phyloP scores from a whole-genome alignment of 2,113 vertebrate genomes.

The Daboia siamensis region DNA sequence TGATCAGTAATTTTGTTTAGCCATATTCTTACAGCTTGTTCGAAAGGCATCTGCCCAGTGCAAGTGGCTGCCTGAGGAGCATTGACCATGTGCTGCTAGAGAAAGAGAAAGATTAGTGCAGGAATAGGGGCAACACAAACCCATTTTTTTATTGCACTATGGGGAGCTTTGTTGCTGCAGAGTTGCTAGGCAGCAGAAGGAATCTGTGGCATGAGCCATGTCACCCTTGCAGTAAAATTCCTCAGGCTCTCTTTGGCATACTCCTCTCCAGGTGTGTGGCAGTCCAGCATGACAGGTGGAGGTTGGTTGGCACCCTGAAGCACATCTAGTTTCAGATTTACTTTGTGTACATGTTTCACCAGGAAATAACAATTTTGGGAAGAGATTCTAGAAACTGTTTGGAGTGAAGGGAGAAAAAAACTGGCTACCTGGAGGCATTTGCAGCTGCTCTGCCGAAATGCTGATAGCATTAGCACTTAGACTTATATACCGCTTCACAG shows the following conservation, averaged over 20 bases:
- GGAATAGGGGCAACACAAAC: neutral
- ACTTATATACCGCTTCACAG: too few relatives aligned
- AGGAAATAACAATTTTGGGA: neutral
- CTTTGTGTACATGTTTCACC: neutral
- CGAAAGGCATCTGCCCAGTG: neutral
- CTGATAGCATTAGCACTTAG: neutral
- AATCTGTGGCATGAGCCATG: neutral
- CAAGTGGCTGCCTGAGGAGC: neutral
- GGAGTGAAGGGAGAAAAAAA: neutral
- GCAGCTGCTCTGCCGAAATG: neutral
- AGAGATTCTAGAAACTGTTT: neutral
- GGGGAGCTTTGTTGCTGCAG: neutral
- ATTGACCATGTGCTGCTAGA: neutral
- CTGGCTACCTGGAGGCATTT: neutral
- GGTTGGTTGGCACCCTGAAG: neutral
- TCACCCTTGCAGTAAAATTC: neutral
- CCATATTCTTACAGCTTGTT: neutral
- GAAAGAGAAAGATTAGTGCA: neutral
- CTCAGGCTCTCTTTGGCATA: neutral
- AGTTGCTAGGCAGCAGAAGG: neutral
- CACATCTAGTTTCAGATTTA: neutral
- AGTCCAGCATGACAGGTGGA: neutral
- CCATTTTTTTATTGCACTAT: neutral
- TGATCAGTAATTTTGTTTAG: neutral
- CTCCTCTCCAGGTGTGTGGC: neutral